A percentile compares a stretch with the other conserved stretches of the same genome.
Conservation (phyloP, 2,113 vertebrate genomes). For the Epinephelus moara region DNA sequence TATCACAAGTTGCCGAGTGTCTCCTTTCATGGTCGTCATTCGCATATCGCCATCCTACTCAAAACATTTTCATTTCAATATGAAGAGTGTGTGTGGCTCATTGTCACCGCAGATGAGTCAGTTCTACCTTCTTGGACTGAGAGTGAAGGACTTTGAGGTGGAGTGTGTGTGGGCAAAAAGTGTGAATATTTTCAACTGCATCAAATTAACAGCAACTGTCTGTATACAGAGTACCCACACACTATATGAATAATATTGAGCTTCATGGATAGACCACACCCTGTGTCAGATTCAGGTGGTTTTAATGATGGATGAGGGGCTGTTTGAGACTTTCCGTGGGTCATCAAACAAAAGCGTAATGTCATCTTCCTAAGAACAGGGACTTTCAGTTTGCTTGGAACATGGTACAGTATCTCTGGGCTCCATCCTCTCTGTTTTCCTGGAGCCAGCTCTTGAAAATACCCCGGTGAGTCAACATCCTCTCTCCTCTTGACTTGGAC, state of each 20-base stretch:
- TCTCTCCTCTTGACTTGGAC: conserved; percentile 45
- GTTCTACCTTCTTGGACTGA: conserved; percentile 31
- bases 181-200: neutral
- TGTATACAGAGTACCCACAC: neutral
- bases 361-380: conserved; percentile 13
- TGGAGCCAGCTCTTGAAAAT: conserved; percentile 58
- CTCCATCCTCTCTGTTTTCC: conserved; percentile 70
- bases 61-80: neutral
- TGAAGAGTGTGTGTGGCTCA: conserved; percentile 26
- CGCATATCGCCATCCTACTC: neutral
- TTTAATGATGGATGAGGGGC: neutral
- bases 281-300: neutral
- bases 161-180: conserved; percentile 26
- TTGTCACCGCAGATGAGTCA: conserved; percentile 56
- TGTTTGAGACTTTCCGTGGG: neutral
- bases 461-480: conserved; percentile 81
- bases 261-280: neutral
- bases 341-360: neutral
- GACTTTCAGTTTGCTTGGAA: conserved; percentile 47
- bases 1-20: neutral
- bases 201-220: conserved; percentile 18
- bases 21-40: conserved; percentile 66
- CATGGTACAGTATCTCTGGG: conserved; percentile 60
- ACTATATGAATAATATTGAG: neutral
- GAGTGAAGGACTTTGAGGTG: conserved; percentile 25